Percentiles rank a stretch among this genome's conserved stretches.
phyloP scores from a whole-genome alignment of 1,140 invertebrate genomes.

The Zaprionus tsacasi region DNA sequence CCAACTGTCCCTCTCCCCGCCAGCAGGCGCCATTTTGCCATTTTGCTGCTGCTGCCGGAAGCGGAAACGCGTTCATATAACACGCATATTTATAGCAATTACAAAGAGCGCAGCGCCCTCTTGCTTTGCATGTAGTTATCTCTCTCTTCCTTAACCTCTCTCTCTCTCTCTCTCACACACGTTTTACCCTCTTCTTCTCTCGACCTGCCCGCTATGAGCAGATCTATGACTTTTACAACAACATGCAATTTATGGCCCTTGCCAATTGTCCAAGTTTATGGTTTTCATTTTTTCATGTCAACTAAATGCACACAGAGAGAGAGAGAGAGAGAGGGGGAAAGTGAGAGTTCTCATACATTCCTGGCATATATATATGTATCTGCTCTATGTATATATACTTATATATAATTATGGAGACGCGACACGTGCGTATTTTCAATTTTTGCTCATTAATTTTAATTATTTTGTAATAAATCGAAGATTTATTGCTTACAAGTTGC shows the following conservation, averaged over 20 bases:
- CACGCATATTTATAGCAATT: conserved; percentile 54
- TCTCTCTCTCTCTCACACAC: not conserved
- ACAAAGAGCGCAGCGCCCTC: conserved; percentile 21
- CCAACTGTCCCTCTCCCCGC: not conserved
- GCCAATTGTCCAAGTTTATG: conserved; percentile 69
- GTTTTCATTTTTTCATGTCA: conserved; percentile 57
- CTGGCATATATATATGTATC: too few species aligned
- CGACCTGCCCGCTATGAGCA: not conserved
- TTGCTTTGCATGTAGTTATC: conserved; percentile 43
- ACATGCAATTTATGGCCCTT: conserved; percentile 52
- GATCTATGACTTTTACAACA: conserved; percentile 14
- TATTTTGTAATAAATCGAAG: conserved; percentile 82
- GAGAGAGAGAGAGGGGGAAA: not conserved
- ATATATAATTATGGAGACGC: conserved; percentile 31
- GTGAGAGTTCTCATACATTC: too few species aligned
- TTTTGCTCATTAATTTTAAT: conserved; percentile 81
- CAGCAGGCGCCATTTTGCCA: conserved; percentile 25
- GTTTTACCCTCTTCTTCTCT: not conserved
- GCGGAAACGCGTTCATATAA: conserved; percentile 53
- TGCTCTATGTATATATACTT: not conserved
- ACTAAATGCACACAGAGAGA: conserved; percentile 27
- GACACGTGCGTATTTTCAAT: conserved; percentile 78
- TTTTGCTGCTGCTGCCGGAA: conserved; percentile 37
- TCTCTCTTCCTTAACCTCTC: too few species aligned
- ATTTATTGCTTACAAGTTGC: conserved; percentile 78